Percentiles rank a stretch among this genome's conserved stretches.
Evolutionary conservation across 2,113 vertebrate genomes (phyloP).

Genomic region (Amphiprion ocellaris): DNA sequence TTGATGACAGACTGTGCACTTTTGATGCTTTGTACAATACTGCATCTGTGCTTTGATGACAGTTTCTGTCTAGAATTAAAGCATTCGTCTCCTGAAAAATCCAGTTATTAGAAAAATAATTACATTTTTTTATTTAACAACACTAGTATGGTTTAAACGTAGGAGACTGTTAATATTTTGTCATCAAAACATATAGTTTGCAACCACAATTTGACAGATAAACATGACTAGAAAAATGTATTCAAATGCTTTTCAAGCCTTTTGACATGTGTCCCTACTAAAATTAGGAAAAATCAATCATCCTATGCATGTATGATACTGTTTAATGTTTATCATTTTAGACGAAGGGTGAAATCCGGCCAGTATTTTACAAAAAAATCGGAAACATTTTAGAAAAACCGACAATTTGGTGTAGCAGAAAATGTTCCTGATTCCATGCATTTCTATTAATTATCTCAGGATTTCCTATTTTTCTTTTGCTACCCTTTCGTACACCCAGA

Average conservation of each 20-base stretch:
- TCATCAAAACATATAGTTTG: constrained; percentile 3
- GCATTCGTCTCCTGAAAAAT: not conserved
- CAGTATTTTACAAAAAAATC: not conserved
- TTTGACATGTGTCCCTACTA: too few relatives aligned
- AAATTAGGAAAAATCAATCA: too few relatives aligned
- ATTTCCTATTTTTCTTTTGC: too few relatives aligned
- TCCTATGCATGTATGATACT: too few relatives aligned
- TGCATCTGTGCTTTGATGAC: not conserved
- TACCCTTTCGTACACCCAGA: not conserved
- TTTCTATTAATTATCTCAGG: not conserved
- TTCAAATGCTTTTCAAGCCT: too few relatives aligned
- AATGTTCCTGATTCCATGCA: not conserved
- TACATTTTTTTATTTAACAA: not conserved
- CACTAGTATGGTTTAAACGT: not conserved
- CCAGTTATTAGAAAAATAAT: not conserved
- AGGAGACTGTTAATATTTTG: not conserved
- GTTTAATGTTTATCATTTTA: too few relatives aligned
- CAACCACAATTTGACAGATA: not conserved
- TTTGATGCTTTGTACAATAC: constrained; percentile 8
- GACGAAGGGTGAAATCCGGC: not conserved
- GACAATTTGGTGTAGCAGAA: too few relatives aligned
- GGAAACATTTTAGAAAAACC: too few relatives aligned
- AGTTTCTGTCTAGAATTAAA: constrained; percentile 14
- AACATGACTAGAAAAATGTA: too few relatives aligned
- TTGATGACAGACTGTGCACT: constrained; percentile 16